Conservation (phyloP, 2,113 vertebrate species). For the Gallinago media region DNA sequence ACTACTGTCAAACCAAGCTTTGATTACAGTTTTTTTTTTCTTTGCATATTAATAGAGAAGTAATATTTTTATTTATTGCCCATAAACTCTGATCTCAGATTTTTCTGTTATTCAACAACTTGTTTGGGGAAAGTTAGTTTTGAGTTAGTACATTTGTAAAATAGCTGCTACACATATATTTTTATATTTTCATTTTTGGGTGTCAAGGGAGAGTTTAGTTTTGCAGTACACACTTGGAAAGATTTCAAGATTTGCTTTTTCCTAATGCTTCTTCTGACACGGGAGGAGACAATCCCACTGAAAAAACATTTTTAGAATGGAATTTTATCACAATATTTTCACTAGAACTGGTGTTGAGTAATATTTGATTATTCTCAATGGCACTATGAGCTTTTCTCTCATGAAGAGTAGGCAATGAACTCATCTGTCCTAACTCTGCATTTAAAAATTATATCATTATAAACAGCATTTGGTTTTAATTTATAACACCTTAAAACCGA, state of each 20-base stretch:
- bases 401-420: not conserved
- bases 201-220: not conserved
- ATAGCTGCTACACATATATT: not conserved
- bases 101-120: not conserved
- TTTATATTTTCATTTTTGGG: not conserved
- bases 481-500: not conserved
- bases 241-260: not conserved
- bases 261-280: not conserved
- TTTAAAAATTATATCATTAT: not conserved
- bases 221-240: not conserved
- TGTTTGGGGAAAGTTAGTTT: not conserved
- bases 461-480: not conserved
- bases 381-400: not conserved
- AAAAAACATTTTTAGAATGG: not conserved
- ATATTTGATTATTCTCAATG: not conserved
- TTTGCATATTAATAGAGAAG: not conserved
- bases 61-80: not conserved
- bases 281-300: not conserved
- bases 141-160: not conserved
- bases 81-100: not conserved
- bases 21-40: not conserved
- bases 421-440: not conserved
- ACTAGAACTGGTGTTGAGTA: not conserved
- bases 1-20: not conserved
- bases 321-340: not conserved